Evolutionary conservation across 2,797 vertebrate genomes (phyloP), one percentile per base, ranked within the genome.

Genomic region (Mormyrus proboscirostris): DNA sequence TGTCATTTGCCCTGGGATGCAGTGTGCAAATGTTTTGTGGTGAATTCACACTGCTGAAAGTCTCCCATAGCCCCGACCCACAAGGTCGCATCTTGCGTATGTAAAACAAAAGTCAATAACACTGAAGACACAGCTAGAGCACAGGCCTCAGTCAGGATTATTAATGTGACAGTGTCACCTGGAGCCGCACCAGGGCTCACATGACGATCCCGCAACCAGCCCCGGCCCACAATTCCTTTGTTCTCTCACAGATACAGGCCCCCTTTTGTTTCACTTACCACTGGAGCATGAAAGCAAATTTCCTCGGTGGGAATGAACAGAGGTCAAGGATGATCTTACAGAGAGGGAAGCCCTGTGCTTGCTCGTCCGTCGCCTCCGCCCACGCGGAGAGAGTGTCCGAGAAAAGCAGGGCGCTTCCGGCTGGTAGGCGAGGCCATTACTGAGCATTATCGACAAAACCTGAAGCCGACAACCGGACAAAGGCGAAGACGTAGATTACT

Each of bases 191-290:
- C 1, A 9, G 59, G 22, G 59, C 2, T 83, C 79, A 83, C 14
- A 83, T 16, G 41, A 50, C 41, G 19, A 12, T 84, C 38, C 82
- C n/a, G 47, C 82, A 25, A n/a, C 9, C n/a, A 8, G 38, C 0
- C 5, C 41, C 16, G 33, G 12, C 76, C 38, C 16, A 22, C 2
- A 33, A 59, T 29, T 93, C 92, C 89, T 92, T 89, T 90, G 86
- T 91, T 91, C 92, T 88, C 93, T 79, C 86, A 86, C 92, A 91
- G 87, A 88, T 90, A 91, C 19, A 89, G 88, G 22, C 7, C n/a
- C n/a, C 6, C 82, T 50, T 44, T 47, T 86, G 53, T 65, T 88
- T 88, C 82, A 87, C 50, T 88, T 84, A 51, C 88, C 51, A 82
- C 83, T 90, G 55, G 92, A 91, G 65, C 89, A 29, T 33, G n/a